Percentiles rank a stretch among this genome's conserved stretches.
Conservation (phyloP, 2,888 invertebrate species). For the Eretmocerus hayati region DNA sequence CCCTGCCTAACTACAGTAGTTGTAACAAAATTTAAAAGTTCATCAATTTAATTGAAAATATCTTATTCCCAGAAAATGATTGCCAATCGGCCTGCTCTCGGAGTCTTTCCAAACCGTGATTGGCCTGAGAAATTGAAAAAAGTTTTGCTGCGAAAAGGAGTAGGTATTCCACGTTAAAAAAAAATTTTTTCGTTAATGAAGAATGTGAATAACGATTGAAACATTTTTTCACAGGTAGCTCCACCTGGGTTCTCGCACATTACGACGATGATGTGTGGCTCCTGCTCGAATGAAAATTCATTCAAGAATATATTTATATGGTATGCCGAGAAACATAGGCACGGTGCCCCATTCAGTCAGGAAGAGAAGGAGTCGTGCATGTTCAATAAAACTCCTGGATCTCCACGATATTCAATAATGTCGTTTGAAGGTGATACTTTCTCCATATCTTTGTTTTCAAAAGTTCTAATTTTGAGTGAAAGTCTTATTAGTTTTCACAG, state of each 20-base stretch:
- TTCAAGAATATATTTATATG: conserved; percentile 88
- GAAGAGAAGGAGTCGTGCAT: conserved; percentile 77
- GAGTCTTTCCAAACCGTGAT: conserved; percentile 83
- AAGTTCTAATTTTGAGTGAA: too few species aligned
- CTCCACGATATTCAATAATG: conserved; percentile 73
- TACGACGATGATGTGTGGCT: conserved; percentile 96
- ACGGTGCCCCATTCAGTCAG: conserved; percentile 61
- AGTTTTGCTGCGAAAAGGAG: conserved; percentile 56
- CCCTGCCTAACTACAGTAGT: not conserved
- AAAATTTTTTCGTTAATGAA: not conserved
- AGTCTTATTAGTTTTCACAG: too few species aligned
- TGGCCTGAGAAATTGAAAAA: conserved; percentile 73
- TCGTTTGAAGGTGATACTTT: conserved; percentile 70
- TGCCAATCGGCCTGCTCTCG: conserved; percentile 92
- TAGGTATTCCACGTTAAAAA: conserved; percentile 40
- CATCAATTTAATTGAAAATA: too few species aligned
- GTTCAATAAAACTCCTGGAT: conserved; percentile 79
- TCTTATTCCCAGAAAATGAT: conserved; percentile 58
- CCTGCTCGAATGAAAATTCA: conserved; percentile 96
- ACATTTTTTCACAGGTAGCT: conserved; percentile 54
- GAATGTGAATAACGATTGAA: not conserved
- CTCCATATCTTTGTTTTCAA: too few species aligned
- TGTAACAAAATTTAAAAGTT: not conserved
- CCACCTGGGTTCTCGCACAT: conserved; percentile 72
- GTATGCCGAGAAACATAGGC: conserved; percentile 69